Percentiles rank a stretch among this genome's conserved stretches.
These are phyloP conservation scores for Wasmannia auropunctata DNA, from an alignment of 1,140 invertebrate species.

Conservation along the genomic window DNA sequence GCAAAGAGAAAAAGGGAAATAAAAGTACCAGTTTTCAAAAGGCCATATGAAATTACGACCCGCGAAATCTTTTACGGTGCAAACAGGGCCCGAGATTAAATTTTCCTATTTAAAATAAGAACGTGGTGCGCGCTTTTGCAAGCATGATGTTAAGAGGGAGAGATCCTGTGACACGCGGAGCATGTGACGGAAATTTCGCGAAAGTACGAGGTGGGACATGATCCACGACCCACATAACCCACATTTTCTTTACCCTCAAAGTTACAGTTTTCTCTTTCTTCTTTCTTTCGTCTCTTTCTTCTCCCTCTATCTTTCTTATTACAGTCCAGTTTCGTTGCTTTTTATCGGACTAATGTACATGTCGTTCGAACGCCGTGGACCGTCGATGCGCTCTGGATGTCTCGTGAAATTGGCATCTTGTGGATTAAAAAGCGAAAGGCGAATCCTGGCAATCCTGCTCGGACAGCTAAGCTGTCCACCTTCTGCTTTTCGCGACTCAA, in stretches of 20 bases:
- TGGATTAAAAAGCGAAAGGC: conserved; percentile 53
- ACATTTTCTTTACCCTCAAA: conserved; percentile 6
- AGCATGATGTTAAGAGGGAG: background rate
- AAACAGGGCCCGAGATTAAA: conserved; percentile 7
- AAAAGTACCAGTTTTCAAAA: background rate
- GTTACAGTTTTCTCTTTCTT: background rate
- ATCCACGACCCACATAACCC: conserved; percentile 41
- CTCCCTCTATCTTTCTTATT: too few relatives aligned
- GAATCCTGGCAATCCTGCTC: background rate
- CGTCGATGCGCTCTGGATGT: background rate
- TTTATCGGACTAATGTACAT: background rate
- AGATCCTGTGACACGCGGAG: background rate
- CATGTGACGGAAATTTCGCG: conserved; percentile 1
- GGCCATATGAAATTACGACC: conserved; percentile 25
- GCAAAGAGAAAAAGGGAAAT: background rate
- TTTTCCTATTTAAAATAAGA: conserved; percentile 35
- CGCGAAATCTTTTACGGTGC: conserved; percentile 20
- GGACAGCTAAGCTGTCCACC: background rate
- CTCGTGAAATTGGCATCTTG: conserved; percentile 22
- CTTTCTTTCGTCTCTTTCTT: too few relatives aligned
- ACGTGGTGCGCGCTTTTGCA: background rate
- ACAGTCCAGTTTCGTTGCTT: background rate
- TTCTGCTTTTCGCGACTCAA: background rate
- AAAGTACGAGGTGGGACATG: background rate
- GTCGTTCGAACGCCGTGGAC: background rate